These are phyloP conservation scores for Loripinus fragilis DNA, from an alignment of 2,888 invertebrate genomes.

Conservation along the genomic window DNA sequence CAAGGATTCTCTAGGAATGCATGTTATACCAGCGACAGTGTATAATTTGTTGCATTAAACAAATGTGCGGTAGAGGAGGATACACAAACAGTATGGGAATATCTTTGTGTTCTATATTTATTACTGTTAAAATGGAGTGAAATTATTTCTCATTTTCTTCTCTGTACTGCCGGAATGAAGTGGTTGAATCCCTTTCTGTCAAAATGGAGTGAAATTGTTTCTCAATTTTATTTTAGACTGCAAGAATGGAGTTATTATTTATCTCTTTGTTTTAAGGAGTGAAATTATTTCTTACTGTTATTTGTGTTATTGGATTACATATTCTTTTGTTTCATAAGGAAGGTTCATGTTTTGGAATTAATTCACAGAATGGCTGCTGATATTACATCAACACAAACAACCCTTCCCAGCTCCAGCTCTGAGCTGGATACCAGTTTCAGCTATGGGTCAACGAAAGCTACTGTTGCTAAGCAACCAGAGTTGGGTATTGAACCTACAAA, in stretches of 20 bases:
- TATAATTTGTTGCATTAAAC: neutral
- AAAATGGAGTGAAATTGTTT: too few relatives aligned
- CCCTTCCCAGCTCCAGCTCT: neutral
- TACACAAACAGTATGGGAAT: neutral
- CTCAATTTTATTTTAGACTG: too few relatives aligned
- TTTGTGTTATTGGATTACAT: too few relatives aligned
- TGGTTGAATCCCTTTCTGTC: too few relatives aligned
- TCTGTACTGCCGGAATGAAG: too few relatives aligned
- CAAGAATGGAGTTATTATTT: neutral
- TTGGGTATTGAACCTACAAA: neutral
- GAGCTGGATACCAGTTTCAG: neutral
- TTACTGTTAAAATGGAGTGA: neutral
- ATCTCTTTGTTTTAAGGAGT: neutral
- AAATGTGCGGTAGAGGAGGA: too few relatives aligned
- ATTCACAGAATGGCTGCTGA: neutral
- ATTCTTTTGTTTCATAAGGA: too few relatives aligned
- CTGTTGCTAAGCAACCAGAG: constrained; percentile 11
- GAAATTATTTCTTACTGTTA: too few relatives aligned
- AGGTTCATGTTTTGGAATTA: neutral
- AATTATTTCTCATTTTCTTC: neutral
- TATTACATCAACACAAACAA: neutral
- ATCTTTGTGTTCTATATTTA: neutral
- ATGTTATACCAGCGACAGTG: neutral
- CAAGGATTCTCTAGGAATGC: neutral
- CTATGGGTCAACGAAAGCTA: constrained; percentile 8